Conservation (phyloP, 2,888 invertebrate genomes). For the Gryllus longicercus region DNA sequence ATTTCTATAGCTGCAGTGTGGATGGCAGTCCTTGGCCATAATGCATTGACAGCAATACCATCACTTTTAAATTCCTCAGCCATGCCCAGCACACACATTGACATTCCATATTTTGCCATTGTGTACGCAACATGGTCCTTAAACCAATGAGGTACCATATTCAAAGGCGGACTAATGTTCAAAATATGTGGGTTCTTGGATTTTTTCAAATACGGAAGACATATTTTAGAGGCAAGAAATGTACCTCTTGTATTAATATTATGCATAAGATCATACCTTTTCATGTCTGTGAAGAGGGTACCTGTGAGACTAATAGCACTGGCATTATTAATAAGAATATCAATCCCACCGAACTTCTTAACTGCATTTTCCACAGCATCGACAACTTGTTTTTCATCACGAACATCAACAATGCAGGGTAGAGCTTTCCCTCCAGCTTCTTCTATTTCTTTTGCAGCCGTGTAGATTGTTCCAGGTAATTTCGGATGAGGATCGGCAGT, state of each 20-base stretch:
- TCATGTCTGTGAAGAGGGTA: slow-evolving; percentile 86
- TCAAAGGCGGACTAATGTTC: slow-evolving; percentile 91
- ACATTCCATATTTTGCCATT: slow-evolving; percentile 99
- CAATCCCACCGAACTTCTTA: slow-evolving; percentile 89
- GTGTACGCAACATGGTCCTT: slow-evolving; percentile 91
- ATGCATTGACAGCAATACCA: slow-evolving; percentile 88
- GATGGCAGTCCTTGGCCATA: slow-evolving; percentile 96
- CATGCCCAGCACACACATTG: slow-evolving; percentile 97
- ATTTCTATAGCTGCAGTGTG: slow-evolving; percentile 91
- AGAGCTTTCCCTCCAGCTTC: slow-evolving; percentile 79
- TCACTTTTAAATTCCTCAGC: slow-evolving; percentile 82
- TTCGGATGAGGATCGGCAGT: slow-evolving; percentile 87
- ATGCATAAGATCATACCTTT: slow-evolving; percentile 95
- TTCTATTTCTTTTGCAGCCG: slow-evolving; percentile 86
- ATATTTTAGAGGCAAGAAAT: slow-evolving; percentile 85
- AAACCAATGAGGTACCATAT: slow-evolving; percentile 88
- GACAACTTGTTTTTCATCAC: slow-evolving; percentile 72
- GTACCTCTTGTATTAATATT: slow-evolving; percentile 92
- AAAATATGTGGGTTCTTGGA: slow-evolving; percentile 89
- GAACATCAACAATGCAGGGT: slow-evolving; percentile 83
- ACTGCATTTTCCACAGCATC: slow-evolving; percentile 72
- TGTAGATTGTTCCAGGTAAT: slow-evolving; percentile 86
- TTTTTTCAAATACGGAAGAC: slow-evolving; percentile 81
- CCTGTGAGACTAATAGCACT: slow-evolving; percentile 86
- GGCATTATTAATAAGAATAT: slow-evolving; percentile 93